Evolutionary conservation across 2,888 invertebrate species (phyloP), one percentile per base, ranked within the genome.

Genomic region (Ectropis crepuscularia): DNA sequence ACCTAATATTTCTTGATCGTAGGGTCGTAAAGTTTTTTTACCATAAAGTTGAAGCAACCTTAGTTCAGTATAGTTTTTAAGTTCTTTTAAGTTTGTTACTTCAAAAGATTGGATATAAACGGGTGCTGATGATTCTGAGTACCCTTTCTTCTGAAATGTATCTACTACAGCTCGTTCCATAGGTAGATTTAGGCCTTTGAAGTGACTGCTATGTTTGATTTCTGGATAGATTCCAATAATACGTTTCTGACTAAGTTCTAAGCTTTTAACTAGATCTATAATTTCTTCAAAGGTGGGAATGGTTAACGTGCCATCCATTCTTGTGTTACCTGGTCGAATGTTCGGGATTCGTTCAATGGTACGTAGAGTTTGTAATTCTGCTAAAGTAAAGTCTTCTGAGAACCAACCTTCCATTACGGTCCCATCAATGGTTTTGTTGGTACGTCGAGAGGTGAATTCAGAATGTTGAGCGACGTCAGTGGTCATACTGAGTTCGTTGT

Each of bases 101-200:
- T 92, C 90, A 66, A 92, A 90, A 0, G 91, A 92, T 69, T 92
- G 91, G 42, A 92, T 91, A 53, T 86, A 90, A 28, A 87, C 83
- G 2, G 88, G 89, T 49, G 85, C 83, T 2, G 78, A 63, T 6
- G 69, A 66, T n/a, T 77, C 82, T 6, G 59, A 66, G 59, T 90
- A 92, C 0, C 88, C 89, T 57, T 90, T 90, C 10, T 61, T 78
- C 51, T 85, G 85, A 37, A 91, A 79, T 2, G 80, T 80, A 16
- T 89, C 83, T 0, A 90, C 87, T 5, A 89, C 69, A 5, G 78
- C 73, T 28, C 72, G 72, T 67, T 91, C 90, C 83, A 91, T 83
- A 0, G 88, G 78, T 42, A 90, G 71, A 9, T 85, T 84, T 8
- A 88, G 64, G 2, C 65, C 70, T 61, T 81, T 76, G 57, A 90